phyloP scores from a whole-genome alignment of 2,113 vertebrate genomes.

The Neodontobutis hainanensis region DNA sequence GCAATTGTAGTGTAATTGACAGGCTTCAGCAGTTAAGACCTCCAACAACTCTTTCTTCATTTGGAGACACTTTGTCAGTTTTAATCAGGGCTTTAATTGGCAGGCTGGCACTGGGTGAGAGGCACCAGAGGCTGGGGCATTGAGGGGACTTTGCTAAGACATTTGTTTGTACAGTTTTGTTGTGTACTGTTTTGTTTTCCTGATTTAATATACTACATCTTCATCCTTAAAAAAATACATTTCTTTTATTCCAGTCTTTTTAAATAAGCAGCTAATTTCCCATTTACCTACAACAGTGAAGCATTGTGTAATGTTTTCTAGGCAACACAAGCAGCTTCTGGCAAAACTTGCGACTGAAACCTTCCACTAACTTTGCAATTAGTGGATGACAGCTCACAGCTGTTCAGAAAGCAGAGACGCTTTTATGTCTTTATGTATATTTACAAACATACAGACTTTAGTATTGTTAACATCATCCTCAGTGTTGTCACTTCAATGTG shows the following conservation, averaged over 20 bases:
- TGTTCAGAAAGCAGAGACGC: neutral
- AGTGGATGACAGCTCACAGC: slow-evolving; percentile 7
- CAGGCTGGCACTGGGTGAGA: slow-evolving; percentile 74
- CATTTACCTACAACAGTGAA: neutral
- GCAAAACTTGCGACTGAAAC: neutral
- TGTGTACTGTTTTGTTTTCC: slow-evolving; percentile 1
- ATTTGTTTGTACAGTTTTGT: slow-evolving; percentile 16
- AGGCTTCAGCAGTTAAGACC: slow-evolving; percentile 75
- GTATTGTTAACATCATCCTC: slow-evolving; percentile 3
- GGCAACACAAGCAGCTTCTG: neutral
- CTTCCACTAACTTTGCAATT: slow-evolving; percentile 11
- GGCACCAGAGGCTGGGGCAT: slow-evolving; percentile 60
- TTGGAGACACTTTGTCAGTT: slow-evolving; percentile 83
- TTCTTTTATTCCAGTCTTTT: neutral
- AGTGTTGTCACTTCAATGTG: neutral
- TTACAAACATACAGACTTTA: slow-evolving; percentile 33
- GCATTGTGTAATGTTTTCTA: neutral
- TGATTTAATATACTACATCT: neutral
- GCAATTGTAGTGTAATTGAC: slow-evolving; percentile 73
- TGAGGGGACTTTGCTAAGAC: slow-evolving; percentile 64
- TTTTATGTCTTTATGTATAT: slow-evolving; percentile 33
- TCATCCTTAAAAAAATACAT: neutral
- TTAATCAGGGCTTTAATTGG: slow-evolving; percentile 84
- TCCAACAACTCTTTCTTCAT: slow-evolving; percentile 80
- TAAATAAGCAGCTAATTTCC: neutral